These are phyloP conservation scores for Phyllostomus discolor DNA, from an alignment of 2,113 vertebrate genomes.

Conservation along the genomic window DNA sequence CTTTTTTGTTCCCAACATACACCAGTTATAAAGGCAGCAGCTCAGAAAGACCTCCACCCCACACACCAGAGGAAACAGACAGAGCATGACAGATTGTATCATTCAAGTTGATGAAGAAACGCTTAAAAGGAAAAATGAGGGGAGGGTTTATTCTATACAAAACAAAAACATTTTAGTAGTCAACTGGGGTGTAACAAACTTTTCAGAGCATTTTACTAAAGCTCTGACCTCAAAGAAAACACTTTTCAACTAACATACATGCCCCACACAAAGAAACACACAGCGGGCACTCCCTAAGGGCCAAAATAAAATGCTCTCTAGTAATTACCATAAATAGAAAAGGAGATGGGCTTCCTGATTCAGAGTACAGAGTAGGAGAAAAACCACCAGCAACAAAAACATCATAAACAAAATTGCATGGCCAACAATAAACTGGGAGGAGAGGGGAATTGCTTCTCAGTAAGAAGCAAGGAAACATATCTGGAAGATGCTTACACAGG, in stretches of 20 bases:
- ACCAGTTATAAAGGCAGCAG: not conserved
- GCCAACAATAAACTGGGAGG: not conserved
- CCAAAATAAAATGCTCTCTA: constrained; percentile 60
- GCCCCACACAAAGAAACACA: constrained; percentile 48
- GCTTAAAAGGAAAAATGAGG: not conserved
- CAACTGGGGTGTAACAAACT: not conserved
- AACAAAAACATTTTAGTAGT: not conserved
- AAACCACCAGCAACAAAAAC: constrained; percentile 54
- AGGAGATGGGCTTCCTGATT: constrained; percentile 39
- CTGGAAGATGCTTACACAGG: not conserved
- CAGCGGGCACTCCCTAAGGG: constrained; percentile 8
- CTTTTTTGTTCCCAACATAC: not conserved
- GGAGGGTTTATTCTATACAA: not conserved
- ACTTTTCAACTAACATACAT: constrained; percentile 47
- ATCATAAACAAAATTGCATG: constrained; percentile 41
- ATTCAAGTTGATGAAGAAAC: not conserved
- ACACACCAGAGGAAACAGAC: not conserved
- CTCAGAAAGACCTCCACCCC: not conserved
- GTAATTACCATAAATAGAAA: constrained; percentile 67
- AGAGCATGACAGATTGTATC: not conserved
- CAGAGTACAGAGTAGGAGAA: constrained; percentile 23
- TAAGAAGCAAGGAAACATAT: not conserved
- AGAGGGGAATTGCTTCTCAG: not conserved
- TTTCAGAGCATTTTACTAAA: constrained; percentile 42
- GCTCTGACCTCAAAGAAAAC: constrained; percentile 48